Conservation (phyloP, 2,797 vertebrate genomes). For the Hirundo rustica region DNA sequence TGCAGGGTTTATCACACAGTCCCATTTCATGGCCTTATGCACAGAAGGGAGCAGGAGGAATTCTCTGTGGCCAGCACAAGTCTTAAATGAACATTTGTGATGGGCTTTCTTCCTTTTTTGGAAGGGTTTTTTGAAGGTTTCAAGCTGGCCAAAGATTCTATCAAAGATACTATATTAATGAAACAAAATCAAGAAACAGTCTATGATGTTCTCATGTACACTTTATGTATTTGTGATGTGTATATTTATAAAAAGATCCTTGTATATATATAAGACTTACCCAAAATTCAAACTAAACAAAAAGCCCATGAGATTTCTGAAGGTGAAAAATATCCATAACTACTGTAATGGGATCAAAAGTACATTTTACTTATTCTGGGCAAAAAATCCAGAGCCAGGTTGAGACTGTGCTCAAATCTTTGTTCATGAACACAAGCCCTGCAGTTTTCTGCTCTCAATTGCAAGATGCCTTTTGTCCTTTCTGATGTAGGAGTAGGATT, state of each 20-base stretch:
- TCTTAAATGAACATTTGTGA: background rate
- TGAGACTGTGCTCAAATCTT: background rate
- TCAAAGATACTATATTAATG: background rate
- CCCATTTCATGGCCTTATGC: background rate
- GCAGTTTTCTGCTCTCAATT: background rate
- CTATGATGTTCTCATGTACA: background rate
- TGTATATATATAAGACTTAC: background rate
- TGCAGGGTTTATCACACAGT: background rate
- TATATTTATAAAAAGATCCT: background rate
- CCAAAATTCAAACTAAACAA: background rate
- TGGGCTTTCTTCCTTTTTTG: background rate
- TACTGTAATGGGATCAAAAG: background rate
- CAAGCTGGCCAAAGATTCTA: background rate
- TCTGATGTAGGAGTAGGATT: background rate
- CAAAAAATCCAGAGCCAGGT: background rate
- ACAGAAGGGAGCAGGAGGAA: background rate
- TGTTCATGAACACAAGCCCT: background rate
- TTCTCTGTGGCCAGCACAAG: background rate
- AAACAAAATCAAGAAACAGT: background rate
- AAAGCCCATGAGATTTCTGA: background rate
- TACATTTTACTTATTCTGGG: background rate
- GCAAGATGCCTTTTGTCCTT: conserved; percentile 1
- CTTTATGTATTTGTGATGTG: background rate
- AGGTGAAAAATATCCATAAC: background rate
- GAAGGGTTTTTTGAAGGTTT: background rate